These are phyloP conservation scores for Globia sparganii DNA, from an alignment of 2,888 invertebrate genomes.

Conservation along the genomic window DNA sequence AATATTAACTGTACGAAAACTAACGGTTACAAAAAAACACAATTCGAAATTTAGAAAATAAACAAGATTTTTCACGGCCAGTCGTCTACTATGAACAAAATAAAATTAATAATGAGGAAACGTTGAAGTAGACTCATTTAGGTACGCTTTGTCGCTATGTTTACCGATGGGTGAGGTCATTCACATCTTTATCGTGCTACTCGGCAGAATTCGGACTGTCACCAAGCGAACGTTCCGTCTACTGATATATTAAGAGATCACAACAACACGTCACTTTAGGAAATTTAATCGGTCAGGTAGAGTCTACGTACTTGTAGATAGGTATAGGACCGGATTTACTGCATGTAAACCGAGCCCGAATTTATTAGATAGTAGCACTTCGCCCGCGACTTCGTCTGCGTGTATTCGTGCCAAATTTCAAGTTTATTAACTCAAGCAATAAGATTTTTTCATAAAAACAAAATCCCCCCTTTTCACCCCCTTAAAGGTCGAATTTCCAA, in stretches of 20 bases:
- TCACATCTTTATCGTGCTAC: conserved; percentile 82
- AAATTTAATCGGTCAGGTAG: conserved; percentile 66
- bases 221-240: conserved; percentile 55
- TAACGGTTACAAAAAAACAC: not conserved
- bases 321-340: not conserved
- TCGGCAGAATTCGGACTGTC: conserved; percentile 72
- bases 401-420: too few relatives aligned
- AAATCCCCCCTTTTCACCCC: too few relatives aligned
- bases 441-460: too few relatives aligned
- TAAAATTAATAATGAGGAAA: conserved; percentile 58
- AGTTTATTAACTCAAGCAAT: too few relatives aligned
- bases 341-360: conserved; percentile 8
- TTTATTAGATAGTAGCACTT: too few relatives aligned
- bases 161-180: conserved; percentile 79
- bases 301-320: not conserved
- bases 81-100: conserved; percentile 50
- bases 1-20: not conserved
- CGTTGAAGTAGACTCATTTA: conserved; percentile 69
- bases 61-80: conserved; percentile 24
- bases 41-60: not conserved
- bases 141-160: conserved; percentile 73
- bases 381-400: too few relatives aligned
- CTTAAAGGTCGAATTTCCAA: too few relatives aligned
- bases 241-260: conserved; percentile 59
- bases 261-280: conserved; percentile 54